Evolutionary conservation across 1,140 invertebrate species (phyloP).

Genomic region (Phocides pigmalion): DNA sequence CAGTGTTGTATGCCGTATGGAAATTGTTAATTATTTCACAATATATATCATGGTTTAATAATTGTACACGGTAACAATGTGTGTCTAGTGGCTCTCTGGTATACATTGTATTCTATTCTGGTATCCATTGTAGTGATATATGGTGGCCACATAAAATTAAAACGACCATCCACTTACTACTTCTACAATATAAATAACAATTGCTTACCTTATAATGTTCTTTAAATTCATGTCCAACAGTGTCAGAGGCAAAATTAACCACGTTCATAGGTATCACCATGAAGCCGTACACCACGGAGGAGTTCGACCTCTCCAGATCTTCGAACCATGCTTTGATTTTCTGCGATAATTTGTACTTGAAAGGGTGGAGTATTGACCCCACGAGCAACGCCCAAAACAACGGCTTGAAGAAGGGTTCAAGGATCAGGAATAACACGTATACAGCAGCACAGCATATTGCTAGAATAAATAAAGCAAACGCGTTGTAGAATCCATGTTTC

Average conservation of each 20-base stretch:
- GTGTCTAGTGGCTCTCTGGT: too few relatives aligned
- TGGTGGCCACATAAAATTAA: too few relatives aligned
- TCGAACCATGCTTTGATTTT: slow-evolving; percentile 89
- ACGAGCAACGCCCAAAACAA: slow-evolving; percentile 97
- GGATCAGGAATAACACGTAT: slow-evolving; percentile 90
- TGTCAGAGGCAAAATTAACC: slow-evolving; percentile 88
- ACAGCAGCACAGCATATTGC: slow-evolving; percentile 87
- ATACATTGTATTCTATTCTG: too few relatives aligned
- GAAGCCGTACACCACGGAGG: slow-evolving; percentile 88
- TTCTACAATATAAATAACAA: not conserved
- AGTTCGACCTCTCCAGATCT: slow-evolving; percentile 84
- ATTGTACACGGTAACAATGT: too few relatives aligned
- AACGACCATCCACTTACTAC: too few relatives aligned
- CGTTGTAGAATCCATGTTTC: slow-evolving; percentile 94
- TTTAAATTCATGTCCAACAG: slow-evolving; percentile 86
- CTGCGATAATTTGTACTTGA: slow-evolving; percentile 90
- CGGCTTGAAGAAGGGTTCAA: slow-evolving; percentile 96
- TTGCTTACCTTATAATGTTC: slow-evolving; percentile 85
- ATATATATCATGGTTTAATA: too few relatives aligned
- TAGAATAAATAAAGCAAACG: slow-evolving; percentile 89
- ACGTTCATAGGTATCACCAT: slow-evolving; percentile 89
- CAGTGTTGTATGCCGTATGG: too few relatives aligned
- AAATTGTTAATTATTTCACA: too few relatives aligned
- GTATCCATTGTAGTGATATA: too few relatives aligned
- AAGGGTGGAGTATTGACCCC: slow-evolving; percentile 94